A percentile compares a stretch with the other conserved stretches of the same genome.
phyloP scores from a whole-genome alignment of 2,888 invertebrate species.

The Myathropa florea region DNA sequence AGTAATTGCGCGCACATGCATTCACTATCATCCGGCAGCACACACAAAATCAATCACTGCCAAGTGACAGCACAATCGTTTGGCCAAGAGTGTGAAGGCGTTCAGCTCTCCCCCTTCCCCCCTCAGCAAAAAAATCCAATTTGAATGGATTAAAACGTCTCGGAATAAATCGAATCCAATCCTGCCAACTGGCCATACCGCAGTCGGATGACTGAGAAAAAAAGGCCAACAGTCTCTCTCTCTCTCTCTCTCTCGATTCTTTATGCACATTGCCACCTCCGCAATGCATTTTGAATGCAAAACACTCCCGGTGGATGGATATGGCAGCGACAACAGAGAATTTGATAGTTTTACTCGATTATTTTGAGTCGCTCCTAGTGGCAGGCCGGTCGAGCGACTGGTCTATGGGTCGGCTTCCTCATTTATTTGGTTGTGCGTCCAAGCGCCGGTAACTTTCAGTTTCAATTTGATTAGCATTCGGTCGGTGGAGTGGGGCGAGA shows the following conservation, averaged over 20 bases:
- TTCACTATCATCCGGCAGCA: background rate
- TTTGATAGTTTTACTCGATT: constrained; percentile 28
- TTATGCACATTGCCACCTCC: constrained; percentile 33
- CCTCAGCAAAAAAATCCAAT: constrained; percentile 51
- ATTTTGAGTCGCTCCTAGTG: constrained; percentile 31
- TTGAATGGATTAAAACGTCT: constrained; percentile 67
- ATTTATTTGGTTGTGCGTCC: constrained; percentile 37
- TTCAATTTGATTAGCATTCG: constrained; percentile 67
- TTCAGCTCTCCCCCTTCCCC: background rate
- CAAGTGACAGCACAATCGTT: constrained; percentile 44
- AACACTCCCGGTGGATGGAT: constrained; percentile 21
- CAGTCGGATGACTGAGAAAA: background rate
- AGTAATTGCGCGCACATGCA: constrained; percentile 38
- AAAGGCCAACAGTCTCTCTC: background rate
- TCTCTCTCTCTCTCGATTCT: background rate
- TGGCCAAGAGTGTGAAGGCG: constrained; percentile 20
- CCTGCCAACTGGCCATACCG: constrained; percentile 39
- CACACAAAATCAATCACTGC: constrained; percentile 64
- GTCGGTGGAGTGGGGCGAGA: background rate
- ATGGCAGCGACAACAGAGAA: constrained; percentile 11
- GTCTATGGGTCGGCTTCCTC: constrained; percentile 33
- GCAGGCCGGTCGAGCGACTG: background rate
- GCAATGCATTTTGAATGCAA: constrained; percentile 62
- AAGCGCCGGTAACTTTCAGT: constrained; percentile 64
- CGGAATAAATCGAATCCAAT: constrained; percentile 47